phyloP scores from a whole-genome alignment of 2,113 vertebrate species.

The Pygoscelis adeliae region DNA sequence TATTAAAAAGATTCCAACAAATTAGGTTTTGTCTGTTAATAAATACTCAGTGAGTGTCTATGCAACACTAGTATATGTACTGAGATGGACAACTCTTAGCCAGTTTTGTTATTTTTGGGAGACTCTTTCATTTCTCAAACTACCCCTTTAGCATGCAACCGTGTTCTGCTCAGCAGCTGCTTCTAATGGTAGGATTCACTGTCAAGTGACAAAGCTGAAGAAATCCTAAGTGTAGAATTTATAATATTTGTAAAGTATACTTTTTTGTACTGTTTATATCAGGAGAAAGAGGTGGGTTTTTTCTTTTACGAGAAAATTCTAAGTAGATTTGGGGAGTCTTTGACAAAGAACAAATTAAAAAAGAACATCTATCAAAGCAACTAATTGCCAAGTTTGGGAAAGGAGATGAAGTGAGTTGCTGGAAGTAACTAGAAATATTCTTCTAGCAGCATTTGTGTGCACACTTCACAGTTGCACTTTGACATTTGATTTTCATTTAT shows the following conservation, averaged over 20 bases:
- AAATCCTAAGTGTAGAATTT: not conserved
- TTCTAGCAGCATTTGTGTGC: not conserved
- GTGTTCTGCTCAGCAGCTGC: not conserved
- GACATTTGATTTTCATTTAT: slow-evolving; percentile 1
- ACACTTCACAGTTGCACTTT: not conserved
- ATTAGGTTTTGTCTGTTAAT: not conserved
- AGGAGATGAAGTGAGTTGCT: not conserved
- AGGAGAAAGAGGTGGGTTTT: not conserved
- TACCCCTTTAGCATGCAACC: not conserved
- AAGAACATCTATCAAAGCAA: not conserved
- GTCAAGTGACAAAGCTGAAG: not conserved
- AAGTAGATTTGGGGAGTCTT: not conserved
- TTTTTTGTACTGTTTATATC: not conserved
- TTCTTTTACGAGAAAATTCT: not conserved
- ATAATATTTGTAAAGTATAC: not conserved
- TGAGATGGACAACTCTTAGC: not conserved
- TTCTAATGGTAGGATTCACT: not conserved
- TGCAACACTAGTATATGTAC: not conserved
- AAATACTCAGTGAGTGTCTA: not conserved
- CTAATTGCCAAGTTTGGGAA: not conserved
- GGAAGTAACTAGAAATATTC: not conserved
- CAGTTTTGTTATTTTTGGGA: not conserved
- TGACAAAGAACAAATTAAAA: not conserved
- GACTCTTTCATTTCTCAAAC: not conserved
- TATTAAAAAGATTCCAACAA: not conserved